Percentiles rank a stretch among this genome's conserved stretches.
Evolutionary conservation across 1,140 invertebrate genomes (phyloP).

Genomic region (Latrodectus geometricus): DNA sequence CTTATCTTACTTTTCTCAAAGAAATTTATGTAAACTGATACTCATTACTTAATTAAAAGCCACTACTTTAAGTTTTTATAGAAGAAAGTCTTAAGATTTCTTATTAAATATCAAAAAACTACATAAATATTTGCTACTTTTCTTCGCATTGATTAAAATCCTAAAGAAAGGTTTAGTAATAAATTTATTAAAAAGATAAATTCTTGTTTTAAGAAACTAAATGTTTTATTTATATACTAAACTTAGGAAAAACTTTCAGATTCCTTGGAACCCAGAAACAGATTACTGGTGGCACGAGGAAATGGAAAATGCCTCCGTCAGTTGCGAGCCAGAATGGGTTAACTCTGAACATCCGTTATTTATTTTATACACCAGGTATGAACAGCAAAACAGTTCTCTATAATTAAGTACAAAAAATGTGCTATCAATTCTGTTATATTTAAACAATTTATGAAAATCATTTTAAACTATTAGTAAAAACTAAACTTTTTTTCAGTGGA

Average conservation of each 20-base stretch:
- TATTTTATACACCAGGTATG: constrained; percentile 86
- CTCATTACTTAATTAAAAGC: background rate
- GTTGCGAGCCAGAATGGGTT: constrained; percentile 93
- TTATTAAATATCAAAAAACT: too few relatives aligned
- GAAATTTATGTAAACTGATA: background rate
- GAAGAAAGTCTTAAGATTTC: too few relatives aligned
- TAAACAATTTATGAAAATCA: too few relatives aligned
- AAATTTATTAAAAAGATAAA: too few relatives aligned
- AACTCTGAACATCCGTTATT: constrained; percentile 95
- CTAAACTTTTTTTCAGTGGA: constrained; percentile 73
- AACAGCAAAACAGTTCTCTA: background rate
- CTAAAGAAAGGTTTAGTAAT: too few relatives aligned
- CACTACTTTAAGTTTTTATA: too few relatives aligned
- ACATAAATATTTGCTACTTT: too few relatives aligned
- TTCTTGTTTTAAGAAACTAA: too few relatives aligned
- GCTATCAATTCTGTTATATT: too few relatives aligned
- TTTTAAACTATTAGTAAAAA: too few relatives aligned
- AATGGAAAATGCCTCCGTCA: constrained; percentile 79
- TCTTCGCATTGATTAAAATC: too few relatives aligned
- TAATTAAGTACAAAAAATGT: background rate
- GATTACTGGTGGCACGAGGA: constrained; percentile 94
- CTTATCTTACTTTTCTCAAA: background rate
- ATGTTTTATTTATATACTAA: too few relatives aligned
- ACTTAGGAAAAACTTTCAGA: background rate
- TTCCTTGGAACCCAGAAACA: constrained; percentile 79